These are phyloP conservation scores for Aepyceros melampus DNA, from an alignment of 2,113 vertebrate genomes.

Conservation along the genomic window DNA sequence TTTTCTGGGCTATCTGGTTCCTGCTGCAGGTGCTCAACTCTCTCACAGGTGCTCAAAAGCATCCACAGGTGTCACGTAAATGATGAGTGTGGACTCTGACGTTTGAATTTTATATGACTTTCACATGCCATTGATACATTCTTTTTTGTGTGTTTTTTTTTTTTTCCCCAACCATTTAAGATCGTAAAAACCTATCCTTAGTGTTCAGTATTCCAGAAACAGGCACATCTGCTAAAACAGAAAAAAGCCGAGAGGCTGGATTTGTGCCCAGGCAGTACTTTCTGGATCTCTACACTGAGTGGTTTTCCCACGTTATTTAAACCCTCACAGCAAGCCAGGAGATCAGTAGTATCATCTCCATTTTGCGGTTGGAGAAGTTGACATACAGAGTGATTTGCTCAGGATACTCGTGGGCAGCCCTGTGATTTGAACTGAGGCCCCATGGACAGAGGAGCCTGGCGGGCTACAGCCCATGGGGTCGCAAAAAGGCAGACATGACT, in stretches of 20 bases:
- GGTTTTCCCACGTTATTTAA: not conserved
- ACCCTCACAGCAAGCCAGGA: not conserved
- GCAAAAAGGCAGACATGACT: not conserved
- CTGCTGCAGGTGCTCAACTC: not conserved
- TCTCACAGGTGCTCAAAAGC: not conserved
- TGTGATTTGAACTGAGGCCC: not conserved
- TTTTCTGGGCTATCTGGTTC: not conserved
- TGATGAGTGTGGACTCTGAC: not conserved
- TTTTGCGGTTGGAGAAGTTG: not conserved
- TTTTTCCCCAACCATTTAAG: not conserved
- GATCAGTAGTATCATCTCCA: not conserved
- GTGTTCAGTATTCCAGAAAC: not conserved
- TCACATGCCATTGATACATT: not conserved
- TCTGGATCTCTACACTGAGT: not conserved
- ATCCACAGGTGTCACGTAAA: not conserved
- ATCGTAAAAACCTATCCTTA: not conserved
- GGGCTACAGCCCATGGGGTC: not conserved
- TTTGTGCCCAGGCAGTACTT: not conserved
- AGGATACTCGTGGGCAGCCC: not conserved
- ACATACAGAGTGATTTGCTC: not conserved
- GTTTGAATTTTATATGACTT: not conserved
- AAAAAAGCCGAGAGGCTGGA: not conserved
- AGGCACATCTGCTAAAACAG: not conserved
- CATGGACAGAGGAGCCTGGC: not conserved
- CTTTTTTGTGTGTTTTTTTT: not conserved